A percentile compares a stretch with the other conserved stretches of the same genome.
Evolutionary conservation across 2,113 vertebrate species (phyloP).

Genomic region (Erythrolamprus reginae): DNA sequence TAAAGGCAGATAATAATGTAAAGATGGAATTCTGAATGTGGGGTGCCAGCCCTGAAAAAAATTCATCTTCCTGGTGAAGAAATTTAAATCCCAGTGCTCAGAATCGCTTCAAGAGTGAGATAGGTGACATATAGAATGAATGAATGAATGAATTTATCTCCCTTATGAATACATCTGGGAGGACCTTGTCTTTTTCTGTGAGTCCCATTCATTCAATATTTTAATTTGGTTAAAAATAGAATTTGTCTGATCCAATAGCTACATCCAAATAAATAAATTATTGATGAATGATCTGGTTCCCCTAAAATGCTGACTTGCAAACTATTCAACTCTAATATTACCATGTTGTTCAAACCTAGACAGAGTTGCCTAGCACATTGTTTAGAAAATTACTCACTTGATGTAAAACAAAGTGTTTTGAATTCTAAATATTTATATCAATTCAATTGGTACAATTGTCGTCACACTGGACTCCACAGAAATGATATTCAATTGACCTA

Average conservation of each 20-base stretch:
- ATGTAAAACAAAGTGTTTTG: neutral
- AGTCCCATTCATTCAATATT: neutral
- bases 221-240: neutral
- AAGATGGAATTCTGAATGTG: neutral
- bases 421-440: neutral
- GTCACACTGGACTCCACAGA: neutral
- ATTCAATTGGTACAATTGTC: neutral
- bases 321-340: neutral
- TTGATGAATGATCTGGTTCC: neutral
- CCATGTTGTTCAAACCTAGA: neutral
- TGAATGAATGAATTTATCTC: neutral
- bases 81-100: neutral
- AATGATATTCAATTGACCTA: neutral
- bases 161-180: neutral
- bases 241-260: neutral
- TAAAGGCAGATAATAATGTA: too few relatives aligned
- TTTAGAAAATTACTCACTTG: neutral
- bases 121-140: neutral
- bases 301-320: neutral
- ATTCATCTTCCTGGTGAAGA: neutral
- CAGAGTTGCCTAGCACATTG: neutral
- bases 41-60: neutral
- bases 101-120: neutral
- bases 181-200: neutral
- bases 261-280: neutral